Base-by-base conservation (phyloP, 1,140 invertebrate genomes). In the Goniozus legneri region DNA sequence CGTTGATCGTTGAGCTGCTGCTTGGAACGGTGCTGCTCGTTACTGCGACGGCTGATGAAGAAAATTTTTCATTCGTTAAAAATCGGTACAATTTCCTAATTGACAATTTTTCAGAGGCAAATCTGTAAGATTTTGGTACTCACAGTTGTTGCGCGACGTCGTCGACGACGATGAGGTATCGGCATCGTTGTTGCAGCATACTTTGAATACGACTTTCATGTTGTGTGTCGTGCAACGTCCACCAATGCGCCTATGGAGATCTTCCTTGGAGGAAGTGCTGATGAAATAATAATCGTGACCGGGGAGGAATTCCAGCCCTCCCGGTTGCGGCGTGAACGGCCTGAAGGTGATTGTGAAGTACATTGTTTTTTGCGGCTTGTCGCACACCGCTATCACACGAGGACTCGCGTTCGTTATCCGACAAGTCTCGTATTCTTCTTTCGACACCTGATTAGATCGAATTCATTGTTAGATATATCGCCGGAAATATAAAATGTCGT, bases 221-320 rank as follows among this genome's bases (percentile, higher is more conserved):
- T 95, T 94, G 71, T 95, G 85, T 51, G 86, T 89, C 31, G 87
- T 84, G 78, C 93, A 96, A 40, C 91, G 83, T 32, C 91, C 91
- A 34, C 92, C 91, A 69, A 94, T 91, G 58, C 91, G 84, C 65
- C 91, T 82, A 69, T 95, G 89, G 56, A 95, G 76, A 66, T 94
- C 91, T 65, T 94, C 90, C 70, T 89, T 89, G 51, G 90, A 92
- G 40, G 92, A 95, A 49, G 92, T 91, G 80, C 91, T 94, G 77
- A 96, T 95, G 77, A 96, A 95, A 75, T 94, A 96, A 73, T 96
- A 96, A 75, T 95, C 92, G 69, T 92, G 90, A 47, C 93, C 92
- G 51, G 93, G 92, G 60, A 89, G 83, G 77, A 96, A 96, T 75
- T 96, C 93, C 58, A 95, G 79, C 39, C 92, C 93, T 56, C 91